A percentile compares a stretch with the other conserved stretches of the same genome.
Conservation (phyloP, 1,140 invertebrate genomes). For the Aphaenogaster ashmeadi region DNA sequence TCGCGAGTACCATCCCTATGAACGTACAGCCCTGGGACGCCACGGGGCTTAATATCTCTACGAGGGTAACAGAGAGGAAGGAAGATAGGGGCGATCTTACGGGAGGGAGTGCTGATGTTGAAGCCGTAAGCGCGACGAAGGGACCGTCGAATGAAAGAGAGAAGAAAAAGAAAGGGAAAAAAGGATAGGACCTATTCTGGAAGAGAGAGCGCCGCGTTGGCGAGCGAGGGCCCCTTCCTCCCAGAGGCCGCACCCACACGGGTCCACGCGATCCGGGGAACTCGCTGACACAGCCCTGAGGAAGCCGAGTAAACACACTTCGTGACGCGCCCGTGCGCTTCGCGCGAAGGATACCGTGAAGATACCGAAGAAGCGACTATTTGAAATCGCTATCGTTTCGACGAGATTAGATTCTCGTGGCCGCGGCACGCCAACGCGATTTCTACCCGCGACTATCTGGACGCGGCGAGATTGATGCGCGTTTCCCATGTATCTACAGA, state of each 20-base stretch:
- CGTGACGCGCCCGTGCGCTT: conserved; percentile 51
- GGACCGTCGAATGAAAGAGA: conserved; percentile 79
- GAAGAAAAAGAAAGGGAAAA: conserved; percentile 70
- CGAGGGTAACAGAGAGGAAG: conserved; percentile 74
- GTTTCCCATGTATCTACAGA: not conserved
- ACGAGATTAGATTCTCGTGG: conserved; percentile 66
- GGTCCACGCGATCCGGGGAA: conserved; percentile 73
- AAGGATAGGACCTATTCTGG: conserved; percentile 74
- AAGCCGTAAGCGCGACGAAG: conserved; percentile 77
- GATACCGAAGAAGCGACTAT: conserved; percentile 9
- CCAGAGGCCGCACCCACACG: conserved; percentile 82
- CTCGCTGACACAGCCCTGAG: conserved; percentile 74
- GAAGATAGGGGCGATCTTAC: conserved; percentile 77
- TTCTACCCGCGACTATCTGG: not conserved
- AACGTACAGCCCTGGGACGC: conserved; percentile 70
- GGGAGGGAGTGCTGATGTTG: conserved; percentile 73
- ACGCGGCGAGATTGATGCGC: not conserved
- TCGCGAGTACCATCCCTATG: not conserved
- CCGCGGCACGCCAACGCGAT: not conserved
- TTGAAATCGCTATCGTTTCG: conserved; percentile 66
- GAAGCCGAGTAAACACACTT: conserved; percentile 69
- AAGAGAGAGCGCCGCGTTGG: conserved; percentile 31
- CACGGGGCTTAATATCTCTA: conserved; percentile 73
- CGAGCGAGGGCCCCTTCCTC: conserved; percentile 72
- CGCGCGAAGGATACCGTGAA: conserved; percentile 47